Conservation (phyloP, 2,888 invertebrate genomes). For the Coremacera marginata region DNA sequence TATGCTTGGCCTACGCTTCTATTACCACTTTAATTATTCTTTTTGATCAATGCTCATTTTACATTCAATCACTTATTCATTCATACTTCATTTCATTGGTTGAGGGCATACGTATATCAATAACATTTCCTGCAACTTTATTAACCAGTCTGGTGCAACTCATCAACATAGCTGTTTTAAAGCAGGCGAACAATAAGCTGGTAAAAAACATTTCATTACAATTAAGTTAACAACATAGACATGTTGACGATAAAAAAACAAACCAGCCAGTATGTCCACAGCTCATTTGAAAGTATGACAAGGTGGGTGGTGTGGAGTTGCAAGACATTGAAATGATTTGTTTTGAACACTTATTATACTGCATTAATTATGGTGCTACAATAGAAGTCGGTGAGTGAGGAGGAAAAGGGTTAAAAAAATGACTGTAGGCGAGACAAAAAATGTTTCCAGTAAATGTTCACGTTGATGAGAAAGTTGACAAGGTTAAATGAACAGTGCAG, state of each 20-base stretch:
- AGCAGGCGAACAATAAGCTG: not conserved
- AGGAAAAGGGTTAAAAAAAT: not conserved
- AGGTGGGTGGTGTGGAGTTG: not conserved
- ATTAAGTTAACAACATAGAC: slow-evolving; percentile 21
- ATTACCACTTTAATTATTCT: slow-evolving; percentile 8
- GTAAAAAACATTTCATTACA: slow-evolving; percentile 29
- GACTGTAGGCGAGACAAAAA: slow-evolving; percentile 1
- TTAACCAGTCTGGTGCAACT: not conserved
- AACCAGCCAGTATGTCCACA: not conserved
- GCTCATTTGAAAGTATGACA: not conserved
- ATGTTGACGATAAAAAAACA: not conserved
- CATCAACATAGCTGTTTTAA: not conserved
- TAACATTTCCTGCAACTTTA: not conserved
- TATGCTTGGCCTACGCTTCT: not conserved
- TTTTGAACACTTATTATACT: slow-evolving; percentile 3
- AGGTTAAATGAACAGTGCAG: too few relatives aligned
- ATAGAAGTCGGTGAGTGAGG: not conserved
- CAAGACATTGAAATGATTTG: not conserved
- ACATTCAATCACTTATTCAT: not conserved
- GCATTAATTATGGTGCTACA: not conserved
- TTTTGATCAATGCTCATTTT: slow-evolving; percentile 4
- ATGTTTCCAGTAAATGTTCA: too few relatives aligned
- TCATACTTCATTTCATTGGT: not conserved
- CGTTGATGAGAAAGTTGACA: too few relatives aligned
- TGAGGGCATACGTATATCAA: too few relatives aligned